Evolutionary conservation across 2,113 vertebrate genomes (phyloP).

Genomic region (Cavia aperea): DNA sequence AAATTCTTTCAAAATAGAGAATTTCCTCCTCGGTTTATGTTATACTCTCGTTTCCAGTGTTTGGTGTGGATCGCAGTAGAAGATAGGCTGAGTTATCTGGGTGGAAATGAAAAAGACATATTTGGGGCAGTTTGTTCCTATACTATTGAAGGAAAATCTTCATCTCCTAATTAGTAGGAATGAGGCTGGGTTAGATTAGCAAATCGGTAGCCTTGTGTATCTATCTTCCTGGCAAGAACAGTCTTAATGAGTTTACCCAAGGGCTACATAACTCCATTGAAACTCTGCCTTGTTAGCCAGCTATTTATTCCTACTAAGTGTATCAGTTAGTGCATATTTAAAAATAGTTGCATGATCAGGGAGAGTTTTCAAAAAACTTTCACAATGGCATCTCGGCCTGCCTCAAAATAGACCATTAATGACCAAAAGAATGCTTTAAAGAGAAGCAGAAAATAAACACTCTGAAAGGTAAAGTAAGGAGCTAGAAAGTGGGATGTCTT

Average conservation of each 20-base stretch:
- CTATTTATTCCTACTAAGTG: background rate
- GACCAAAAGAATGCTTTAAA: conserved; percentile 5
- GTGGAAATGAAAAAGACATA: background rate
- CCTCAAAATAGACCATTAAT: background rate
- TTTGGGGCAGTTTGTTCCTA: background rate
- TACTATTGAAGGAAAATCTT: background rate
- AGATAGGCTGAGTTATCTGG: background rate
- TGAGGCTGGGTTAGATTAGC: background rate
- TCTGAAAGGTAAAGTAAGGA: background rate
- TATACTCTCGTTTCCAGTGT: background rate
- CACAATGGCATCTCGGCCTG: background rate
- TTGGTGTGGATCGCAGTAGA: background rate
- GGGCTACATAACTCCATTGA: background rate
- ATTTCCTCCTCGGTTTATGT: background rate
- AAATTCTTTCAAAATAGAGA: background rate
- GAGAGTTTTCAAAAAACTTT: conserved; percentile 21
- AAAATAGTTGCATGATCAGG: background rate
- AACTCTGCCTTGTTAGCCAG: background rate
- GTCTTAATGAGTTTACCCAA: background rate
- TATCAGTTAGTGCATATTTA: background rate
- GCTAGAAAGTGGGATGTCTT: background rate
- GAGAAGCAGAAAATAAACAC: background rate
- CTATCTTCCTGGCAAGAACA: background rate
- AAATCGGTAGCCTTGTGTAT: background rate
- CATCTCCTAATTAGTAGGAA: background rate